A percentile compares a stretch with the other conserved stretches of the same genome.
Conservation (phyloP, 2,888 invertebrate species). For the Linnaemya vulpina region DNA sequence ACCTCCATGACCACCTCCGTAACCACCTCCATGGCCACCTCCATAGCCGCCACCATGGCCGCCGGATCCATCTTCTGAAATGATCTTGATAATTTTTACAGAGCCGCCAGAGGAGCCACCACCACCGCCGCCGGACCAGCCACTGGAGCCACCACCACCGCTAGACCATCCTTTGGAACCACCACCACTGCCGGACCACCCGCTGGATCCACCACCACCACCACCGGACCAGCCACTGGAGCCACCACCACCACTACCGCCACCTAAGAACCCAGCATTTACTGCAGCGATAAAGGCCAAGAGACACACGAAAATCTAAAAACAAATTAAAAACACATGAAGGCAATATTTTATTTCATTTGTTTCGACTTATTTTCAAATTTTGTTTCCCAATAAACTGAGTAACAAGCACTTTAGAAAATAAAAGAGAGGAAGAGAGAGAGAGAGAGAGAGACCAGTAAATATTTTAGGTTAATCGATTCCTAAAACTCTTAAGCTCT, state of each 20-base stretch:
- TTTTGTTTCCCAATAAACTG: no score
- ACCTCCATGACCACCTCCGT: conserved; percentile 45
- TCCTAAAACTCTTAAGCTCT: no score
- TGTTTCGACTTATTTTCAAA: no score
- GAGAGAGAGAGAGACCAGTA: no score
- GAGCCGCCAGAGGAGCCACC: conserved; percentile 29
- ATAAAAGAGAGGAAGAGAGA: no score
- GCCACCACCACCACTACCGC: conserved; percentile 54
- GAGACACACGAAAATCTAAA: conserved; percentile 72
- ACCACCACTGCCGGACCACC: conserved; percentile 51
- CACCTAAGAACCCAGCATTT: conserved; percentile 70
- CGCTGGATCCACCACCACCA: conserved; percentile 62
- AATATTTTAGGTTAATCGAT: no score
- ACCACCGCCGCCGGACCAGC: conserved; percentile 50
- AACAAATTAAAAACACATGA: not conserved
- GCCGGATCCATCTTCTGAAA: conserved; percentile 29
- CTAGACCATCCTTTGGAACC: conserved; percentile 47
- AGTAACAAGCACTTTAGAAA: no score
- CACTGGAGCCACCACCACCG: conserved; percentile 57
- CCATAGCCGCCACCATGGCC: conserved; percentile 48
- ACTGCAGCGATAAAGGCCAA: conserved; percentile 70
- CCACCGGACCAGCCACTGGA: conserved; percentile 55
- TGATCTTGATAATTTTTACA: conserved; percentile 48
- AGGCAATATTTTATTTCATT: not conserved
- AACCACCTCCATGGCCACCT: conserved; percentile 48